Conservation (phyloP, 2,888 invertebrate species). For the Asteroscopus sphinx region DNA sequence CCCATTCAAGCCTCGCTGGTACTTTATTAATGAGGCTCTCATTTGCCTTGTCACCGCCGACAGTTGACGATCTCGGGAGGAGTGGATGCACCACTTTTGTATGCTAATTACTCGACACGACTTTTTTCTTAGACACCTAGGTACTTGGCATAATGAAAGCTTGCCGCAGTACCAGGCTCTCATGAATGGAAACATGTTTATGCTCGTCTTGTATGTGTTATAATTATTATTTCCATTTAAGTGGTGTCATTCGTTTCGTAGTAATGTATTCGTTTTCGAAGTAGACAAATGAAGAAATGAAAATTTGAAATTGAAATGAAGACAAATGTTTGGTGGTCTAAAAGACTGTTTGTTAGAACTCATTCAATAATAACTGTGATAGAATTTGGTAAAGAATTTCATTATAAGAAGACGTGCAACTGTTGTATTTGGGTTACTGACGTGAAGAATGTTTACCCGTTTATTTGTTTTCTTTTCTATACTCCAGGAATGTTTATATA, state of each 20-base stretch:
- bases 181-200: conserved; percentile 52
- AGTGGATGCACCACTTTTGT: conserved; percentile 74
- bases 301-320: too few relatives aligned
- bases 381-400: conserved; percentile 32
- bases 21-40: conserved; percentile 73
- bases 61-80: conserved; percentile 52
- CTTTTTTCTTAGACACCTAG: conserved; percentile 58
- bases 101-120: conserved; percentile 73
- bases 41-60: conserved; percentile 65
- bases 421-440: conserved; percentile 23
- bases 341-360: conserved; percentile 12
- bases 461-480: conserved; percentile 41
- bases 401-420: conserved; percentile 23
- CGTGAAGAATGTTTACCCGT: conserved; percentile 14
- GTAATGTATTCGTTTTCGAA: conserved; percentile 28
- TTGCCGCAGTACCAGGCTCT: conserved; percentile 38
- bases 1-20: conserved; percentile 57
- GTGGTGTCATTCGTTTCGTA: conserved; percentile 16
- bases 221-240: conserved; percentile 45
- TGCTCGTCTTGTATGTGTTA: conserved; percentile 18
- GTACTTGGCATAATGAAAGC: conserved; percentile 61
- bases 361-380: conserved; percentile 21
- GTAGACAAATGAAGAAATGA: too few relatives aligned
- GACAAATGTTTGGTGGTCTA: conserved; percentile 12
- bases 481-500: conserved; percentile 10